Evolutionary conservation across 2,113 vertebrate genomes (phyloP), one percentile per base, ranked within the genome.

Genomic region (Cheilinus undulatus): DNA sequence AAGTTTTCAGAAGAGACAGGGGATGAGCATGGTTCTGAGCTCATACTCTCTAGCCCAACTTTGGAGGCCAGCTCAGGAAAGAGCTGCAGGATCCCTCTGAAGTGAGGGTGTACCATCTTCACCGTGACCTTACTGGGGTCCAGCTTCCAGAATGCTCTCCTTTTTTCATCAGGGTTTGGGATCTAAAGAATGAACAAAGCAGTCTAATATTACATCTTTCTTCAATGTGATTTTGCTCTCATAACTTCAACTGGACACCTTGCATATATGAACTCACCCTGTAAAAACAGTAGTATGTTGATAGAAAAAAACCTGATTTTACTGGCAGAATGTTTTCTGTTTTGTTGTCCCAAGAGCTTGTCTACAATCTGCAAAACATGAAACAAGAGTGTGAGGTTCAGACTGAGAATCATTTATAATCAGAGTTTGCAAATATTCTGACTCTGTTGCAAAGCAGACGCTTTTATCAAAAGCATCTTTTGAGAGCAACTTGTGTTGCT

Each of bases 231-330:
- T n/a, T n/a, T n/a, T n/a, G n/a, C n/a, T n/a, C n/a, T n/a, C n/a
- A n/a, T n/a, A n/a, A n/a, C n/a, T n/a, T n/a, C n/a, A n/a, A n/a
- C n/a, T n/a, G 1, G 28, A 36, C n/a, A 5, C 19, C 13, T 4
- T 14, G 4, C 2, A 3, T 40, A 2, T 3, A 14, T 40, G 50
- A 23, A 34, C 57, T 24, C 15, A 92, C 93, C 86, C 91, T 93
- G 17, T 84, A 62, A 69, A 93, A 93, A 68, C 93, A 94, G 15
- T 65, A 79, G 75, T 86, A 78, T 30, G 75, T 69, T 1, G 92
- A 91, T 60, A 93, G 78, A 67, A 90, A 92, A 7, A 91, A 89
- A 82, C n/a, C 91, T 69, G 61, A 91, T 76, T 62, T 80, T 91
- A 60, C 86, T 92, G 52, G 78, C 77, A 4, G 86, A 32, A 24